Evolutionary conservation across 2,797 vertebrate species (phyloP).

Genomic region (Tauraco hartlaubi): DNA sequence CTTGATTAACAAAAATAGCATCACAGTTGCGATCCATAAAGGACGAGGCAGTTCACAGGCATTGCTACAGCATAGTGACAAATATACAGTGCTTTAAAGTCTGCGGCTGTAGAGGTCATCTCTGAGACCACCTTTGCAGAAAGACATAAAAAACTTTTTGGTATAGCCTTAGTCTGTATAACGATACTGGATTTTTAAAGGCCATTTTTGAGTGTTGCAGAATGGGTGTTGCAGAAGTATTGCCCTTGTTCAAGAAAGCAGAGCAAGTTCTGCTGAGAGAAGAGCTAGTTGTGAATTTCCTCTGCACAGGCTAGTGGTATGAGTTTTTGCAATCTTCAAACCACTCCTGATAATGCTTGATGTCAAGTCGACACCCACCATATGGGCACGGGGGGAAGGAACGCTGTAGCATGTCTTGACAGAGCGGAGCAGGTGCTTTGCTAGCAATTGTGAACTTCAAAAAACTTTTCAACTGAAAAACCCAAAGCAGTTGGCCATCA

Average conservation of each 20-base stretch:
- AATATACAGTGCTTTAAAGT: neutral
- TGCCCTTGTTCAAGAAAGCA: neutral
- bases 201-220: neutral
- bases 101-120: neutral
- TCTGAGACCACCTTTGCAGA: neutral
- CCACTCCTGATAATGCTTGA: neutral
- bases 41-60: neutral
- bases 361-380: neutral
- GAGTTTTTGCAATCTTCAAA: neutral
- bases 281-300: neutral
- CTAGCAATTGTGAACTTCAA: neutral
- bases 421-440: neutral
- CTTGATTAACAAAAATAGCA: neutral
- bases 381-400: rapidly evolving
- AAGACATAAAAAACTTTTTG: neutral
- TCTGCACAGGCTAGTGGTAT: too few species aligned
- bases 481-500: neutral
- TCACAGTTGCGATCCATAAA: neutral
- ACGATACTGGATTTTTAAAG: neutral
- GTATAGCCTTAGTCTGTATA: neutral
- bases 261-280: neutral
- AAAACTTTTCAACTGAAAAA: neutral
- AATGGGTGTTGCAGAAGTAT: neutral
- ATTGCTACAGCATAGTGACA: neutral
- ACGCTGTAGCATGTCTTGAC: rapidly evolving